phyloP scores from a whole-genome alignment of 2,797 vertebrate genomes.

The Argentina silus region DNA sequence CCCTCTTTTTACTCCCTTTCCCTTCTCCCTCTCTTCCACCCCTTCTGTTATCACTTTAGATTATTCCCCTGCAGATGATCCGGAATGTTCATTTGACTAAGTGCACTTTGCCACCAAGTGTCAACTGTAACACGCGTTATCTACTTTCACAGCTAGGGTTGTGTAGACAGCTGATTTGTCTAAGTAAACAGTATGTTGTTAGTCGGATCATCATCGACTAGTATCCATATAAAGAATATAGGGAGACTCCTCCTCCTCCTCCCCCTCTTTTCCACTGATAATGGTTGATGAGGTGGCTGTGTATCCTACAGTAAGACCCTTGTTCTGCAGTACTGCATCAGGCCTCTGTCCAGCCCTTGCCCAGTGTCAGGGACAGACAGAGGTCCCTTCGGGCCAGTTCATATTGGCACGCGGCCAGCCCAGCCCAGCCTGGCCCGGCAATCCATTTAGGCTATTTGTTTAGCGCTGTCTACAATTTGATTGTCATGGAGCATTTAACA shows the following conservation, averaged over 20 bases:
- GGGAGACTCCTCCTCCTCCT: too few species aligned
- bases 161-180: too few species aligned
- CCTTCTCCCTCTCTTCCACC: background rate
- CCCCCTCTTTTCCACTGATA: background rate
- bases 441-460: conserved; percentile 39
- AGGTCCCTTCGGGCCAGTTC: conserved; percentile 33
- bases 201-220: too few species aligned
- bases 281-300: background rate
- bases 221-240: too few species aligned
- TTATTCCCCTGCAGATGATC: background rate
- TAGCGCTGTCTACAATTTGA: conserved; percentile 41
- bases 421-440: conserved; percentile 18
- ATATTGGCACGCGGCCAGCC: conserved; percentile 39
- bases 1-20: background rate
- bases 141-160: background rate
- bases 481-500: conserved; percentile 47
- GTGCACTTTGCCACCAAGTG: background rate
- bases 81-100: background rate
- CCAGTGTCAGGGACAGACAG: conserved; percentile 26
- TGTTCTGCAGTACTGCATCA: conserved; percentile 45
- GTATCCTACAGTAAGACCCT: conserved; percentile 51
- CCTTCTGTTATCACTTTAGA: background rate
- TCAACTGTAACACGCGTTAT: background rate
- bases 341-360: conserved; percentile 26
- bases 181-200: too few species aligned